phyloP scores from a whole-genome alignment of 2,888 invertebrate genomes.

The Pedicia rivosa region DNA sequence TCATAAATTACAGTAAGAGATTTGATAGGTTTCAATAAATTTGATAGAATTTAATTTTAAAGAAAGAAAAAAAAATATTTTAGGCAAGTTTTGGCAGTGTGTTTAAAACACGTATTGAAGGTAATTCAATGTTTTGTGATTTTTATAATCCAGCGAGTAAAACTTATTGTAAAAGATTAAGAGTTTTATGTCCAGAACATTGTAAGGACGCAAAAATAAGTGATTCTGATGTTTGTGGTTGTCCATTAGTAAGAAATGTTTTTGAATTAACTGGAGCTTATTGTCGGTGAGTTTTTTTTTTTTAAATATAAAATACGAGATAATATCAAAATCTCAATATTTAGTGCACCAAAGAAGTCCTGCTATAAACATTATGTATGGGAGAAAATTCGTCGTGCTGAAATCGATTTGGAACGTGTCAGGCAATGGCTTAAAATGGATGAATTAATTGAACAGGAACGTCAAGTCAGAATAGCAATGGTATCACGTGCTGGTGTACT shows the following conservation, averaged over 20 bases:
- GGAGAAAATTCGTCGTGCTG: constrained; percentile 87
- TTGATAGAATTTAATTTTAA: no score
- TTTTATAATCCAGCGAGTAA: constrained; percentile 75
- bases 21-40: no score
- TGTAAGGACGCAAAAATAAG: constrained; percentile 84
- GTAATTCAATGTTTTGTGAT: constrained; percentile 96
- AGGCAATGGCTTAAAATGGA: constrained; percentile 87
- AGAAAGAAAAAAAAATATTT: no score
- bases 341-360: constrained; percentile 73
- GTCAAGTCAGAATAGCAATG: constrained; percentile 59
- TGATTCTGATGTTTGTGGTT: constrained; percentile 83
- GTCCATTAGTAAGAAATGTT: constrained; percentile 70
- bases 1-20: no score
- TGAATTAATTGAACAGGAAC: constrained; percentile 84
- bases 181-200: constrained; percentile 95
- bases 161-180: constrained; percentile 89
- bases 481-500: constrained; percentile 78
- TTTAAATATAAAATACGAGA: no score
- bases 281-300: no score
- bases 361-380: constrained; percentile 88
- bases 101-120: constrained; percentile 86
- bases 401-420: constrained; percentile 88
- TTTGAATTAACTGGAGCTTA: constrained; percentile 75
- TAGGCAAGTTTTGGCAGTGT: constrained; percentile 90
- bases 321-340: no score